A percentile compares a stretch with the other conserved stretches of the same genome.
phyloP scores from a whole-genome alignment of 1,140 invertebrate species.

The Sitobion miscanthi region DNA sequence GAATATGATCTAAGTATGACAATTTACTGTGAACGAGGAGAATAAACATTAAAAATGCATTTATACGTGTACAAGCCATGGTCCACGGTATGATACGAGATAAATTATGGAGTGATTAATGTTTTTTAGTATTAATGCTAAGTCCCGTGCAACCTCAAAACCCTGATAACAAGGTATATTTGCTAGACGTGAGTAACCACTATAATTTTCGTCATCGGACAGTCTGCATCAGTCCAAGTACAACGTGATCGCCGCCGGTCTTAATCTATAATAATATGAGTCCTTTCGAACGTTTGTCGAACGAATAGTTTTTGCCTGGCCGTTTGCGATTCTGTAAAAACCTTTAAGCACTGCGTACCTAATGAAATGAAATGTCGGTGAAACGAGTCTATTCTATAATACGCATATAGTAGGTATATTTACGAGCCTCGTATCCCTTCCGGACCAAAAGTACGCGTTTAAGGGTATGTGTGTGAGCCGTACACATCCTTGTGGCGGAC shows the following conservation, averaged over 20 bases:
- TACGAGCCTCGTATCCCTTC: not conserved
- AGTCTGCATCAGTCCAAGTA: not conserved
- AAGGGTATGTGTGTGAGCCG: not conserved
- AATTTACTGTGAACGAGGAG: too few species aligned
- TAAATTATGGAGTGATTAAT: too few species aligned
- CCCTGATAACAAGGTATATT: too few species aligned
- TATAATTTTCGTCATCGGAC: not conserved
- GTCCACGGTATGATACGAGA: too few species aligned
- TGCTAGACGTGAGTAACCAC: not conserved
- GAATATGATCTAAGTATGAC: too few species aligned
- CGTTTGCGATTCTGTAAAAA: not conserved
- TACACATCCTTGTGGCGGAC: too few species aligned
- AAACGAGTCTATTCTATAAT: not conserved
- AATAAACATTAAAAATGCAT: too few species aligned
- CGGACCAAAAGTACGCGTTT: not conserved
- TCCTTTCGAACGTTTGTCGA: not conserved
- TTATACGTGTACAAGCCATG: too few species aligned
- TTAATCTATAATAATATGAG: not conserved
- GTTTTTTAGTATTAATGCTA: too few species aligned
- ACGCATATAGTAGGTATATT: not conserved
- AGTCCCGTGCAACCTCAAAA: too few species aligned
- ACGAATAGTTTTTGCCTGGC: too few species aligned
- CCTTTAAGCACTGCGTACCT: not conserved
- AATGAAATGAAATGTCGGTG: not conserved
- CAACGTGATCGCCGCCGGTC: not conserved